Evolutionary conservation across 2,113 vertebrate species (phyloP), one percentile per base, ranked within the genome.

Genomic region (Hiodon alosoides): DNA sequence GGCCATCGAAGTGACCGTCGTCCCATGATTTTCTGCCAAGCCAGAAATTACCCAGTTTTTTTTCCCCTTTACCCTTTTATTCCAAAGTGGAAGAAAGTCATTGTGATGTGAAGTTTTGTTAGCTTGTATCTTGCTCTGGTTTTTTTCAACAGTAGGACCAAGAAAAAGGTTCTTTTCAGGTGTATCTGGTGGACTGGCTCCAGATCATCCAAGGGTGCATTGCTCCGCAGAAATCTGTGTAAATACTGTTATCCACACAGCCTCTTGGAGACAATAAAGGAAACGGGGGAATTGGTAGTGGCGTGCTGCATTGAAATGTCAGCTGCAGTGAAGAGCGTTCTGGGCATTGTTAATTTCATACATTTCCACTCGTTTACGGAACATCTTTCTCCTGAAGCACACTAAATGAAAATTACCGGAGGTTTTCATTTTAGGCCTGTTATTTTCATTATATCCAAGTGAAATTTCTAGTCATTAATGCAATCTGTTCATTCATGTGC

Each of bases 11-110:
- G 51, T 51, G 7, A 50, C 46, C 50, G 3, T 68, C 48, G 17
- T 4, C 17, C 64, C 51, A 53, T 69, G 3, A n/a, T 54, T 7
- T 17, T 69, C 51, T 17, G 67, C 14, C 53, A 58, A 47, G 13
- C 65, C 65, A 75, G 52, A 58, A 46, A 31, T 75, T 64, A 73
- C 72, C 72, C 72, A 73, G 5, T 73, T 73, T 65, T 54, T 53
- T 75, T 67, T 4, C 53, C 52, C 31, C 0, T 9, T 31, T 74
- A n/a, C 6, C 16, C 9, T 10, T 31, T 31, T 31, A 16, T 57
- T 17, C 17, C 62, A 67, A 14, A 66, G 8, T 66, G 64, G 67
- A 67, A 55, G n/a, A 73, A 47, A 73, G 16, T 52, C 16, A 48
- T 62, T 8, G 54, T n/a, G 17, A 5, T 31, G 48, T 17, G 8